Conservation (phyloP, 2,797 vertebrate genomes). For the Cynodonichthys magdalenae region DNA sequence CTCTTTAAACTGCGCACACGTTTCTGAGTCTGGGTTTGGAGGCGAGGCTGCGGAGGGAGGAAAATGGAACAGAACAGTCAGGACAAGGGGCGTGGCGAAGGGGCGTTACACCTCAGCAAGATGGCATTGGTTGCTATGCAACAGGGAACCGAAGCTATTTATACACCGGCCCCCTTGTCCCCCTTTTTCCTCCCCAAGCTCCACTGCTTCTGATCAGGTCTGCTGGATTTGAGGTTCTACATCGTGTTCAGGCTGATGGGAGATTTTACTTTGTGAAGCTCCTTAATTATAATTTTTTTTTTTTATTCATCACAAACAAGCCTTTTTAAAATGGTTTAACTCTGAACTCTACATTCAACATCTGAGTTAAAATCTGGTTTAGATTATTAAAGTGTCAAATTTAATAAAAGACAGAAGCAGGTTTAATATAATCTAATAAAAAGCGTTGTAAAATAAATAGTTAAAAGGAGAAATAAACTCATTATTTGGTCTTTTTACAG, state of each 20-base stretch:
- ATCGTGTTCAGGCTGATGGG: slow-evolving; percentile 29
- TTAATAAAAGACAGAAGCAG: not conserved
- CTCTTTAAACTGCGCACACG: slow-evolving; percentile 55
- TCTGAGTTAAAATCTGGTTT: no score
- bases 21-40: slow-evolving; percentile 63
- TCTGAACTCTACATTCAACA: not conserved
- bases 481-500: no score
- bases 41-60: slow-evolving; percentile 72
- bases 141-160: slow-evolving; percentile 86
- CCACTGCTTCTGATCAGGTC: slow-evolving; percentile 68
- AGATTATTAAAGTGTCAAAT: not conserved
- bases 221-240: slow-evolving; percentile 64
- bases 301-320: not conserved
- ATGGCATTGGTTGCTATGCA: slow-evolving; percentile 88
- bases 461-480: no score
- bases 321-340: not conserved
- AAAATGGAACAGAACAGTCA: slow-evolving; percentile 81
- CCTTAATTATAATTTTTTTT: not conserved
- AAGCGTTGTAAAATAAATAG: no score
- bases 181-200: slow-evolving; percentile 80
- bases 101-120: slow-evolving; percentile 83
- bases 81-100: slow-evolving; percentile 85
- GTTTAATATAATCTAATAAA: no score
- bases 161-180: slow-evolving; percentile 80
- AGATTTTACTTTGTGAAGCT: slow-evolving; percentile 14